Percentiles rank a stretch among this genome's conserved stretches.
These are phyloP conservation scores for Tinea trinotella DNA, from an alignment of 2,888 invertebrate species.

Conservation along the genomic window DNA sequence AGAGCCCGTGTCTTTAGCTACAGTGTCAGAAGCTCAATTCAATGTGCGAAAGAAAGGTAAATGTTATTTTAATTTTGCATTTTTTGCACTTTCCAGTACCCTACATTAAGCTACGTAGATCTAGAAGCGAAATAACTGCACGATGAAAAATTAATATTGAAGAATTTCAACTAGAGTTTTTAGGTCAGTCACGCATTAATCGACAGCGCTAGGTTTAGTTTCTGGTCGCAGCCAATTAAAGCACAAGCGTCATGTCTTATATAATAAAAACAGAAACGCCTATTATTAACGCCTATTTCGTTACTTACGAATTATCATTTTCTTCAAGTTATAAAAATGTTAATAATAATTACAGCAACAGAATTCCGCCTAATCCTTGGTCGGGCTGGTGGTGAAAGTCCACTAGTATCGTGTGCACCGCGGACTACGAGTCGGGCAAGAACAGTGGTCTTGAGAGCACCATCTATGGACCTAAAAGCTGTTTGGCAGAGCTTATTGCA, in stretches of 20 bases:
- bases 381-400: slow-evolving; percentile 79
- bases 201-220: too few relatives aligned
- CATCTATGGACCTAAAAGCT: slow-evolving; percentile 87
- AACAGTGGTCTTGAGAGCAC: slow-evolving; percentile 83
- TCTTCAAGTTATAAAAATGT: too few relatives aligned
- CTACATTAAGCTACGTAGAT: slow-evolving; percentile 4
- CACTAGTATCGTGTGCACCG: slow-evolving; percentile 81
- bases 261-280: too few relatives aligned
- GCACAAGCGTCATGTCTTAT: too few relatives aligned
- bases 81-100: not conserved
- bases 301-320: too few relatives aligned
- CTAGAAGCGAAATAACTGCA: not conserved
- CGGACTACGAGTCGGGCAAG: slow-evolving; percentile 78
- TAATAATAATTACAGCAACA: slow-evolving; percentile 77
- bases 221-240: too few relatives aligned
- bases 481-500: slow-evolving; percentile 92
- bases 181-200: too few relatives aligned
- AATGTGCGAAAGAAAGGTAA: slow-evolving; percentile 87
- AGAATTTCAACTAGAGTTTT: too few relatives aligned
- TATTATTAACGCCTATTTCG: too few relatives aligned
- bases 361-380: slow-evolving; percentile 87
- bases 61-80: slow-evolving; percentile 21
- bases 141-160: too few relatives aligned
- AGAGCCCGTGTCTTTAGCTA: slow-evolving; percentile 84
- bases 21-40: slow-evolving; percentile 87